Conservation (phyloP, 2,797 vertebrate species). For the Momotus momota region DNA sequence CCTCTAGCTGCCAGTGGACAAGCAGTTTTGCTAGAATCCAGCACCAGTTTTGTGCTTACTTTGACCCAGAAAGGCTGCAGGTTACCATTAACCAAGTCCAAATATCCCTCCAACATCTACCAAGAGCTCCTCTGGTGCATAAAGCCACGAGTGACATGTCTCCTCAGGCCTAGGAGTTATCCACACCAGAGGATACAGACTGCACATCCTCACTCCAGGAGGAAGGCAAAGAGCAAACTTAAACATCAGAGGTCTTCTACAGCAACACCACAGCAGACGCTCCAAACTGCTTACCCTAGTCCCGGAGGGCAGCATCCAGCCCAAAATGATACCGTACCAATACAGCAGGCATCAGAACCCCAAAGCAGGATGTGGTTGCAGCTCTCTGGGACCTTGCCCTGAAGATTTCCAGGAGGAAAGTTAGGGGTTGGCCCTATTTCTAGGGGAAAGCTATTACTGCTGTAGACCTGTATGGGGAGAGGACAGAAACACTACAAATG, state of each 20-base stretch:
- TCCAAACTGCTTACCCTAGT: neutral
- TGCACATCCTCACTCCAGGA: neutral
- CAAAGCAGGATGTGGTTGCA: neutral
- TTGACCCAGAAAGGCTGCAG: neutral
- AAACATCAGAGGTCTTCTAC: neutral
- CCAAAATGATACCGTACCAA: neutral
- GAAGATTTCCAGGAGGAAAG: neutral
- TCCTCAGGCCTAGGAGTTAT: fast-evolving
- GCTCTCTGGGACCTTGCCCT: neutral
- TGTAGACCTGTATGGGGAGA: fast-evolving
- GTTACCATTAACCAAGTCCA: neutral
- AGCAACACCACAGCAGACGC: neutral
- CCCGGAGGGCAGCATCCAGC: neutral
- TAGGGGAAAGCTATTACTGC: neutral
- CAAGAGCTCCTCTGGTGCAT: neutral
- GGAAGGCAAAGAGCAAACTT: neutral
- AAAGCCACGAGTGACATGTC: neutral
- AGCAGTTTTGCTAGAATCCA: neutral
- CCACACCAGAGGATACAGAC: neutral
- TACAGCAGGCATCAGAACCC: no score
- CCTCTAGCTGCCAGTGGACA: neutral
- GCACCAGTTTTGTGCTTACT: neutral
- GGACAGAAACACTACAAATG: neutral
- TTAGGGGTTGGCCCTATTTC: neutral
- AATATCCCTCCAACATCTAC: neutral